Conservation (phyloP, 2,797 vertebrate genomes). For the Luscinia megarhynchos region DNA sequence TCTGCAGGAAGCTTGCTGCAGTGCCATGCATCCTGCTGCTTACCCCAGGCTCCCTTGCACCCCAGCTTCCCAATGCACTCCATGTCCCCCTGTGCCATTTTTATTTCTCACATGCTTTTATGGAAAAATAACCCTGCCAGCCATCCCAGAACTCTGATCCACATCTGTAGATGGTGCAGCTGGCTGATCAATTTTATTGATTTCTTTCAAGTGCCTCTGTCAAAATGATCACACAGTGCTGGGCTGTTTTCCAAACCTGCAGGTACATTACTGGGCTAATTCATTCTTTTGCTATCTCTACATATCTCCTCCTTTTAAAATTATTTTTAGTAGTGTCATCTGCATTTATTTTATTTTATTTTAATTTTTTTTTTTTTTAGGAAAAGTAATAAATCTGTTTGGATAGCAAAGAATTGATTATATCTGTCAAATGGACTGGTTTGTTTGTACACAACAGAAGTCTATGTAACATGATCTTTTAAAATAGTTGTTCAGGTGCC, state of each 20-base stretch:
- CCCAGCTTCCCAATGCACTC: too few species aligned
- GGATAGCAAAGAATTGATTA: not conserved
- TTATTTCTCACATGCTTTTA: not conserved
- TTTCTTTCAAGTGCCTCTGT: conserved; percentile 72
- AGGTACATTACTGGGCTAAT: not conserved
- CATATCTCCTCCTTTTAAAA: not conserved
- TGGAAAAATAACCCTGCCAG: conserved; percentile 36
- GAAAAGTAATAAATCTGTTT: not conserved
- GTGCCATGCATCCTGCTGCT: fast-evolving
- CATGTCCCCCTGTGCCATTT: not conserved
- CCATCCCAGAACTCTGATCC: conserved; percentile 51
- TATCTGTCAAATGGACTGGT: not conserved
- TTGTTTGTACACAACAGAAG: not conserved
- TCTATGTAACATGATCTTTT: not conserved
- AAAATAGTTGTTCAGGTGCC: not conserved
- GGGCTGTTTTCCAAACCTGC: conserved; percentile 26
- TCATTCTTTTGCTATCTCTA: not conserved
- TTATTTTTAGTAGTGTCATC: not conserved
- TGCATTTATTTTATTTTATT: not conserved
- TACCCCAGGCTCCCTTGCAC: too few species aligned
- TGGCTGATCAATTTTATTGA: conserved; percentile 72
- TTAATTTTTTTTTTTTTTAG: not conserved
- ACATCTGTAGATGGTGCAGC: conserved; percentile 46
- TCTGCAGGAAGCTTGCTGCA: too few species aligned
- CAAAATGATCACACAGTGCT: conserved; percentile 62